These are phyloP conservation scores for Acrossocheilus fasciatus DNA, from an alignment of 2,797 vertebrate genomes.

Conservation along the genomic window DNA sequence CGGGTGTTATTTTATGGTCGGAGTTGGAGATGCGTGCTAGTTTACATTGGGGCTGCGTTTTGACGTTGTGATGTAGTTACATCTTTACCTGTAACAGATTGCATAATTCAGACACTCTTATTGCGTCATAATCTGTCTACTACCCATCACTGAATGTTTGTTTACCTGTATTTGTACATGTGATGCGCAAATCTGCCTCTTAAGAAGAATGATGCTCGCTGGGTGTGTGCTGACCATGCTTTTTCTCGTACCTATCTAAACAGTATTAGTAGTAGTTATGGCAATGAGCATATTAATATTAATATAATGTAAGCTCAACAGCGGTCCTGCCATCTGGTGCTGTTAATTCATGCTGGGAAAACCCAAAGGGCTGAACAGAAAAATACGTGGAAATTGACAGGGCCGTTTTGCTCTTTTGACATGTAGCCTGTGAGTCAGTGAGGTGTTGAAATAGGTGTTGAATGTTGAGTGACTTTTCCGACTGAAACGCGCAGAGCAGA, in stretches of 20 bases:
- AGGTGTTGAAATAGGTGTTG: conserved; percentile 19
- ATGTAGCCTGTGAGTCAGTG: neutral
- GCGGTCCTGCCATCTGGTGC: neutral
- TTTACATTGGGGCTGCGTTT: conserved; percentile 6
- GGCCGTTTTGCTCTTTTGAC: neutral
- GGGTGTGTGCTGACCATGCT: neutral
- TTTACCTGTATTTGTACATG: conserved; percentile 9
- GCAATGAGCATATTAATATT: neutral
- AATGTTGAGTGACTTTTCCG: neutral
- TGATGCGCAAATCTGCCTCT: neutral
- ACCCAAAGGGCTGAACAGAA: neutral
- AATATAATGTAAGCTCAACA: neutral
- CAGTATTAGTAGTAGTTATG: neutral
- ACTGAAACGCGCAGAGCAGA: neutral
- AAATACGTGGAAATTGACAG: neutral
- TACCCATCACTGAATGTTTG: neutral
- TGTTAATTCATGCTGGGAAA: neutral
- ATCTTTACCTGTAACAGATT: conserved; percentile 37
- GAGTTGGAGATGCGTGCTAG: neutral
- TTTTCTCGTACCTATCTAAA: neutral
- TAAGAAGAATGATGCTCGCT: neutral
- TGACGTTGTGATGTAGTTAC: conserved; percentile 1
- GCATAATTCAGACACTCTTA: conserved; percentile 1
- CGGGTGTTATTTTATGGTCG: neutral
- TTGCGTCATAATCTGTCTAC: conserved; percentile 5